A percentile compares a stretch with the other conserved stretches of the same genome.
Evolutionary conservation across 1,140 invertebrate genomes (phyloP).

Genomic region (Drosophila nasuta): DNA sequence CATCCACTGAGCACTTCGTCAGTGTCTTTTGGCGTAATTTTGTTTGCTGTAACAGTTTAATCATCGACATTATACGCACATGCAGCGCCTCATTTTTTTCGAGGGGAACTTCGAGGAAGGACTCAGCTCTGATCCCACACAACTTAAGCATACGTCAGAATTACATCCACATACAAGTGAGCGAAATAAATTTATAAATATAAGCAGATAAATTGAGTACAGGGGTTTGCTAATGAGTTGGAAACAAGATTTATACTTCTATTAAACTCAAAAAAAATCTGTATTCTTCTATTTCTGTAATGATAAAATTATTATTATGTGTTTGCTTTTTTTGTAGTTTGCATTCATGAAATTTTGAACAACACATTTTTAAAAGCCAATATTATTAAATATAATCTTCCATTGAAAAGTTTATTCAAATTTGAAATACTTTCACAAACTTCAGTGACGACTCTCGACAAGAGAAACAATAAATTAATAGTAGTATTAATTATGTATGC

Average conservation of each 20-base stretch:
- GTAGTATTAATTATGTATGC: slow-evolving; percentile 71
- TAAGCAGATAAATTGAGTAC: background rate
- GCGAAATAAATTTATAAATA: background rate
- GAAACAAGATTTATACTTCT: background rate
- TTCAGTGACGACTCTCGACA: slow-evolving; percentile 26
- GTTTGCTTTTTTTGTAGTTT: too few relatives aligned
- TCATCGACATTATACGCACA: slow-evolving; percentile 72
- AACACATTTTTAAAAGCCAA: too few relatives aligned
- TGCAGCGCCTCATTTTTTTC: slow-evolving; percentile 11
- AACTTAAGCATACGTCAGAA: slow-evolving; percentile 39
- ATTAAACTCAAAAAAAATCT: background rate
- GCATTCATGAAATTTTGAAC: too few relatives aligned
- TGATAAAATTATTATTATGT: too few relatives aligned
- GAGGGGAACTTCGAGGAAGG: background rate
- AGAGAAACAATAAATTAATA: slow-evolving; percentile 65
- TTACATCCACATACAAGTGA: slow-evolving; percentile 33
- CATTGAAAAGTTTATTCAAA: too few relatives aligned
- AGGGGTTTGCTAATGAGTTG: background rate
- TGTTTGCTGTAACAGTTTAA: slow-evolving; percentile 76
- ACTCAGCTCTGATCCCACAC: slow-evolving; percentile 4
- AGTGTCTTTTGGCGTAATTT: slow-evolving; percentile 73
- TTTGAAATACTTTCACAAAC: background rate
- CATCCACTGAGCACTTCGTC: slow-evolving; percentile 63
- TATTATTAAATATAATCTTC: too few relatives aligned
- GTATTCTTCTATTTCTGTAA: background rate